Percentiles rank a stretch among this genome's conserved stretches.
These are phyloP conservation scores for Galaxea fascicularis DNA, from an alignment of 92 coral and sea anemone genomes.

Conservation along the genomic window DNA sequence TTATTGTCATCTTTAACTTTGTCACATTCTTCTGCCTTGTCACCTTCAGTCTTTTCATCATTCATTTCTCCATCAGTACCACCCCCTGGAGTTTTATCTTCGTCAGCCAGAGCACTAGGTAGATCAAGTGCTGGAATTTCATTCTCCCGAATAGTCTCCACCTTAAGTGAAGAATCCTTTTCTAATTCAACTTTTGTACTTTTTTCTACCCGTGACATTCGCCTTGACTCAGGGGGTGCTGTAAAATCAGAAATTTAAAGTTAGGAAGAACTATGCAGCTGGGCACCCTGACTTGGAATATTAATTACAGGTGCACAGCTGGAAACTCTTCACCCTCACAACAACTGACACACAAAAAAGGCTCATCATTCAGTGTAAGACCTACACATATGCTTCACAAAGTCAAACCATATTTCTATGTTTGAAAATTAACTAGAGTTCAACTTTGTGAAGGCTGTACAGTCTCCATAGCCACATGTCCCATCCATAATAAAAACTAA, in stretches of 20 bases:
- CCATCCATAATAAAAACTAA: too few species aligned
- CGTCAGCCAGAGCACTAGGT: conserved; percentile 54
- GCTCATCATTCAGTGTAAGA: too few species aligned
- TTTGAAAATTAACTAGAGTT: too few species aligned
- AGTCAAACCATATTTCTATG: too few species aligned
- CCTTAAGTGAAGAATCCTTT: conserved; percentile 64
- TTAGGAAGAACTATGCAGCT: not conserved
- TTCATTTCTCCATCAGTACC: conserved; percentile 72
- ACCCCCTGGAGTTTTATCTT: conserved; percentile 71
- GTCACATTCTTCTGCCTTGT: conserved; percentile 77
- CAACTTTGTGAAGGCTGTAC: too few species aligned
- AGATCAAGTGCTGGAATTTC: conserved; percentile 70
- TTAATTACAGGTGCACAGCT: too few species aligned
- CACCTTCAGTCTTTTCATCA: conserved; percentile 84
- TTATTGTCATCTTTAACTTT: conserved; percentile 59
- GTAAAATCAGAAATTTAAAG: not conserved
- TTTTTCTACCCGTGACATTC: conserved; percentile 80
- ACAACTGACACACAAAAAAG: not conserved
- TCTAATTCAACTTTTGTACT: conserved; percentile 65
- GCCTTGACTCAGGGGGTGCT: conserved; percentile 86
- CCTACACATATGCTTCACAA: too few species aligned
- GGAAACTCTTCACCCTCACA: too few species aligned
- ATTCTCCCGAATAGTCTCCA: conserved; percentile 56
- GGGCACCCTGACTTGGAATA: too few species aligned
- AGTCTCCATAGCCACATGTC: too few species aligned